A percentile compares a stretch with the other conserved stretches of the same genome.
These are phyloP conservation scores for Acrossocheilus wenchowensis DNA, from an alignment of 2,797 vertebrate genomes.

Conservation along the genomic window DNA sequence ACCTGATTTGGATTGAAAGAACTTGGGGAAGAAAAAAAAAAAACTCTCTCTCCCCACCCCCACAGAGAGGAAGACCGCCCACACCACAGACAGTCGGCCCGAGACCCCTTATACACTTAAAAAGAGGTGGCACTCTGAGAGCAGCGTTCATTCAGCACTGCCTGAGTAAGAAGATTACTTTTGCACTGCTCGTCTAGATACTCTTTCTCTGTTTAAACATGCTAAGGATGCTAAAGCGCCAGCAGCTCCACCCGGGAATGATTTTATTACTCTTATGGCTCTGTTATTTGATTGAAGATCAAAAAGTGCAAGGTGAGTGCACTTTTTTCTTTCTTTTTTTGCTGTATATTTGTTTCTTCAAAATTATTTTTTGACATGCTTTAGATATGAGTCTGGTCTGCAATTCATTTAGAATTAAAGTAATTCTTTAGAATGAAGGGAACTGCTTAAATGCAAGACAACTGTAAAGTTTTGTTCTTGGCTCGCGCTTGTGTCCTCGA, in stretches of 20 bases:
- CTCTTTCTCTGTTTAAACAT: conserved; percentile 79
- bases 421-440: not conserved
- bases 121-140: conserved; percentile 97
- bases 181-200: conserved; percentile 74
- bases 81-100: conserved; percentile 93
- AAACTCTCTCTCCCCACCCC: conserved; percentile 87
- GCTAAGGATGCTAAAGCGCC: conserved; percentile 90
- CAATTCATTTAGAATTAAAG: not conserved
- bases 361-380: not conserved
- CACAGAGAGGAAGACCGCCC: conserved; percentile 91
- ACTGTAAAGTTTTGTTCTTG: conserved; percentile 57
- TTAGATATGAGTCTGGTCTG: not conserved
- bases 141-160: conserved; percentile 98
- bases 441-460: conserved; percentile 10
- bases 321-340: conserved; percentile 21
- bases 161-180: conserved; percentile 87
- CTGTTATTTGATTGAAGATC: conserved; percentile 93
- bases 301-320: conserved; percentile 94
- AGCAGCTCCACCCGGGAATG: conserved; percentile 86
- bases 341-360: not conserved
- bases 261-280: conserved; percentile 90
- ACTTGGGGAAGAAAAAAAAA: conserved; percentile 74
- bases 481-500: conserved; percentile 26
- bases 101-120: conserved; percentile 99
- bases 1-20: conserved; percentile 92